Percentiles rank a stretch among this genome's conserved stretches.
Conservation (phyloP, 1,140 invertebrate genomes). For the Megalopta genalis region DNA sequence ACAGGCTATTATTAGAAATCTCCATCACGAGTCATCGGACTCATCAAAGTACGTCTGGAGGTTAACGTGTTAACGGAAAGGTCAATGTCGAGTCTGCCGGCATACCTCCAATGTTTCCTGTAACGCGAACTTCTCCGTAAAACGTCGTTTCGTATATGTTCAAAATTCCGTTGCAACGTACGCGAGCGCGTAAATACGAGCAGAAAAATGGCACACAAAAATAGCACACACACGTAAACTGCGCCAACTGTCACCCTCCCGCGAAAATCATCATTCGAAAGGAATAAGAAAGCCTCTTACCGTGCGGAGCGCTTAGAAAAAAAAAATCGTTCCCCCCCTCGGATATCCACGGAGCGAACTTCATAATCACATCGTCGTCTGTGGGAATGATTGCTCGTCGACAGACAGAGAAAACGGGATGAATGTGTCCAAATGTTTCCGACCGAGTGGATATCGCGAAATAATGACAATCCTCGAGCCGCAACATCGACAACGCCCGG, state of each 20-base stretch:
- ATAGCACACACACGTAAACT: neutral
- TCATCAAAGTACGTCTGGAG: no score
- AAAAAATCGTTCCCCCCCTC: slow-evolving; percentile 5
- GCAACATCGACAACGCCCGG: slow-evolving; percentile 70
- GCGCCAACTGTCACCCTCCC: neutral
- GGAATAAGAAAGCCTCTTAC: slow-evolving; percentile 28
- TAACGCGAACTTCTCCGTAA: no score
- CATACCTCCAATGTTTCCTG: no score
- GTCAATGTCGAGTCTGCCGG: no score
- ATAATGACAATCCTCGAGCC: slow-evolving; percentile 75
- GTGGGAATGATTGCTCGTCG: slow-evolving; percentile 55
- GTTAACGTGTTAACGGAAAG: no score
- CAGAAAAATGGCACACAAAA: neutral
- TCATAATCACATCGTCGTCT: slow-evolving; percentile 45
- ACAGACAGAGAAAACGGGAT: slow-evolving; percentile 24
- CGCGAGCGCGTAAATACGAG: neutral
- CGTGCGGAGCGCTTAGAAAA: neutral
- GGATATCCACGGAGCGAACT: slow-evolving; percentile 2
- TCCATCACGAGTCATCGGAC: no score
- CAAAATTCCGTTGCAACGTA: neutral
- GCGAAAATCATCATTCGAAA: neutral
- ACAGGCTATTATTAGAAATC: no score
- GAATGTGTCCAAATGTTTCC: slow-evolving; percentile 78
- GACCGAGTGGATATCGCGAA: slow-evolving; percentile 75
- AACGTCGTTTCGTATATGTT: no score